These are phyloP conservation scores for Diprion similis DNA, from an alignment of 1,140 invertebrate genomes.

Conservation along the genomic window DNA sequence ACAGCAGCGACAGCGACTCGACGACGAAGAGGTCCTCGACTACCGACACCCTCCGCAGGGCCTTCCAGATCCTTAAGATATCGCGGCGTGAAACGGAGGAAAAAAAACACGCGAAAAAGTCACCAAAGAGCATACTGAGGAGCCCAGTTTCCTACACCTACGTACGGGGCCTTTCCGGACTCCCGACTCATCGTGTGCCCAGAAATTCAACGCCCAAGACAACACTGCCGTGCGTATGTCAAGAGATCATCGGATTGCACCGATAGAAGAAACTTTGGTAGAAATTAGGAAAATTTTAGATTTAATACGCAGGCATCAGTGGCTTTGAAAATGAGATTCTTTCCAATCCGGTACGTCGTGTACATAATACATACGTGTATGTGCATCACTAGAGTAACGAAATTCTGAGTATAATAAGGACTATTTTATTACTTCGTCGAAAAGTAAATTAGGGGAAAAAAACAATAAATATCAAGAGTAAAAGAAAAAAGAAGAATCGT, in stretches of 20 bases:
- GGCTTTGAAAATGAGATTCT: no score
- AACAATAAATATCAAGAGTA: no score
- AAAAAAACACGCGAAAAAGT: slow-evolving; percentile 60
- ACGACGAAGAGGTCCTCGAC: slow-evolving; percentile 64
- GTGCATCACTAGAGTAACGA: no score
- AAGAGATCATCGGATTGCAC: slow-evolving; percentile 38
- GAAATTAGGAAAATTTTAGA: no score
- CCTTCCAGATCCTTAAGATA: slow-evolving; percentile 72
- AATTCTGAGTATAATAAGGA: no score
- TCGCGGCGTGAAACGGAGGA: slow-evolving; percentile 62
- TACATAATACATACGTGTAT: no score
- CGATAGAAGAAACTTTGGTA: slow-evolving; percentile 21
- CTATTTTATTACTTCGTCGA: no score
- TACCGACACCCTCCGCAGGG: slow-evolving; percentile 70
- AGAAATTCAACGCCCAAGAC: slow-evolving; percentile 53
- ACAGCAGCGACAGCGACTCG: slow-evolving; percentile 63
- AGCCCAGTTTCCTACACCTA: slow-evolving; percentile 80
- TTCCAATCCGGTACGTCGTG: no score
- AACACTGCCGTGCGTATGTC: slow-evolving; percentile 40
- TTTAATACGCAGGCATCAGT: no score
- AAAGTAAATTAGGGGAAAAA: no score
- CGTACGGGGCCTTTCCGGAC: slow-evolving; percentile 77
- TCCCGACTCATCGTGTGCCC: slow-evolving; percentile 80
- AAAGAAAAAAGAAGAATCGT: no score
- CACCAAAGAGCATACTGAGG: slow-evolving; percentile 73